Evolutionary conservation across 2,113 vertebrate genomes (phyloP).

Genomic region (Smithornis capensis): DNA sequence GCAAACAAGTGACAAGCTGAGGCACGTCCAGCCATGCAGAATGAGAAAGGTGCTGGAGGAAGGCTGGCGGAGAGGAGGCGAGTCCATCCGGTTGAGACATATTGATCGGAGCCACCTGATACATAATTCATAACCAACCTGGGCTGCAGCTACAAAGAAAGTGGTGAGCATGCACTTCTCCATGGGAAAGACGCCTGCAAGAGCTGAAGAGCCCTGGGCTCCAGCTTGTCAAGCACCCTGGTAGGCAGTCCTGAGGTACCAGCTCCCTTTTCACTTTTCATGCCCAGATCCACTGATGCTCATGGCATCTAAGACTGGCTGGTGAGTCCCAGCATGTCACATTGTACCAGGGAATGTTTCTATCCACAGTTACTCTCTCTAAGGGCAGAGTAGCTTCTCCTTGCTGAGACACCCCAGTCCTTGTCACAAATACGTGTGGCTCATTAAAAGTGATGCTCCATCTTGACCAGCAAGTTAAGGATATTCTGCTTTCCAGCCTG

Average conservation of each 20-base stretch:
- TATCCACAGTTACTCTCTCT: not conserved
- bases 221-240: not conserved
- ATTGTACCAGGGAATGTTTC: not conserved
- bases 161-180: not conserved
- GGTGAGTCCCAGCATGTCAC: not conserved
- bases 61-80: not conserved
- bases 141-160: constrained; percentile 27
- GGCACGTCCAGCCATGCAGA: accelerated
- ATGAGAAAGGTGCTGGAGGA: not conserved
- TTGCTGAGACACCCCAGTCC: not conserved
- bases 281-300: not conserved
- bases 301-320: not conserved
- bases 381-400: not conserved
- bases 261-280: not conserved
- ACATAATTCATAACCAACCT: constrained; percentile 40
- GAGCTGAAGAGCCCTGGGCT: not conserved
- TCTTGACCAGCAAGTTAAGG: not conserved
- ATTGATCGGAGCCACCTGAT: not conserved
- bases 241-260: accelerated
- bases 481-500: not conserved
- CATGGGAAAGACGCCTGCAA: not conserved
- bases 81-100: accelerated
- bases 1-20: not conserved
- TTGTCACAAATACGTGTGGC: not conserved
- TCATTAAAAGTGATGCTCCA: not conserved